Evolutionary conservation across 2,888 invertebrate species (phyloP).

Genomic region (Criorhina ranunculi): DNA sequence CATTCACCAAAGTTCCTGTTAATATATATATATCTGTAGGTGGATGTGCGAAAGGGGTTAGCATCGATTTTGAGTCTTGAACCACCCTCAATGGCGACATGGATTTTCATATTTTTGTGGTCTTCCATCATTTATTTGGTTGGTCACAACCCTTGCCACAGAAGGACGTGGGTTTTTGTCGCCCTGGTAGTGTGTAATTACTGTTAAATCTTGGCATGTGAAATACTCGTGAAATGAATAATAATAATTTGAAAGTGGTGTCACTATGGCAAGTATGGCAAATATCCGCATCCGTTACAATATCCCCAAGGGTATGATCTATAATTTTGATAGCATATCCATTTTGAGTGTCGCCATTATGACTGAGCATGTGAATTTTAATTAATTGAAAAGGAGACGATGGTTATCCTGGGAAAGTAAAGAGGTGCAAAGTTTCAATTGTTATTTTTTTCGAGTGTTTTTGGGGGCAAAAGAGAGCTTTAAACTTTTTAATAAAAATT

Average conservation of each 20-base stretch:
- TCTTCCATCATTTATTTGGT: conserved; percentile 68
- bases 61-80: conserved; percentile 49
- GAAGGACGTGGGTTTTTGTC: conserved; percentile 29
- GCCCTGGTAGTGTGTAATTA: conserved; percentile 52
- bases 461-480: background rate
- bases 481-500: too few relatives aligned
- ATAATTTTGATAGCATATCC: conserved; percentile 68
- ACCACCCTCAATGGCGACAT: conserved; percentile 39
- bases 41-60: conserved; percentile 43
- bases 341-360: conserved; percentile 26
- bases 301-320: conserved; percentile 73
- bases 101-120: conserved; percentile 42
- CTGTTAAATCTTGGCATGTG: conserved; percentile 34
- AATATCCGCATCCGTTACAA: conserved; percentile 58
- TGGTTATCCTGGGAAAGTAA: conserved; percentile 1
- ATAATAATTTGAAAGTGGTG: conserved; percentile 62
- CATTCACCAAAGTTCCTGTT: background rate
- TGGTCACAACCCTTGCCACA: conserved; percentile 33
- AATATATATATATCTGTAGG: background rate
- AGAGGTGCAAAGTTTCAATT: conserved; percentile 7
- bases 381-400: conserved; percentile 63
- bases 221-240: conserved; percentile 50
- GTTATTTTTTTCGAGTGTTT: background rate
- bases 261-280: background rate
- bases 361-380: conserved; percentile 61